These are phyloP conservation scores for Catajapyx aquilonaris DNA, from an alignment of 1,140 invertebrate genomes.

Conservation along the genomic window DNA sequence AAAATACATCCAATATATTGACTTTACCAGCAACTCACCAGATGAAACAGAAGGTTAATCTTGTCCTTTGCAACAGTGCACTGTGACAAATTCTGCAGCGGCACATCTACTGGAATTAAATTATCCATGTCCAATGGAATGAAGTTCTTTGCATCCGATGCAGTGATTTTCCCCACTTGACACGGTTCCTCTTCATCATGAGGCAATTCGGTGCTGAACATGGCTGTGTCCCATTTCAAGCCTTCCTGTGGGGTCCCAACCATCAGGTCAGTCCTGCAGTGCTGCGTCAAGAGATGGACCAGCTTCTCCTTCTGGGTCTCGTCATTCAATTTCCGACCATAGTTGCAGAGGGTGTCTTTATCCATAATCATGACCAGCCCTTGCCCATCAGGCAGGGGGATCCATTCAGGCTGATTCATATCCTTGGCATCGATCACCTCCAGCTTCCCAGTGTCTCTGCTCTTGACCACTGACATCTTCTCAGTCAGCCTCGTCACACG, in stretches of 20 bases:
- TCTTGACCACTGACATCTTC: constrained; percentile 81
- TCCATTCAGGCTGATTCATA: constrained; percentile 77
- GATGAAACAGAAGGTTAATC: constrained; percentile 94
- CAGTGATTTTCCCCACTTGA: too few species aligned
- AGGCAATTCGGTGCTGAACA: constrained; percentile 82
- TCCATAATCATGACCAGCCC: constrained; percentile 79
- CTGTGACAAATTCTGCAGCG: constrained; percentile 84
- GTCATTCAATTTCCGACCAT: constrained; percentile 88
- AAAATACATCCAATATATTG: constrained; percentile 3
- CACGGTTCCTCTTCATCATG: too few species aligned
- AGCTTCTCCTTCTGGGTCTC: constrained; percentile 66
- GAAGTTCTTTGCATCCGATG: too few species aligned
- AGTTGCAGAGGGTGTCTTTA: constrained; percentile 69
- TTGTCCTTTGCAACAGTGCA: constrained; percentile 95
- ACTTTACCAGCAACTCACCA: constrained; percentile 31
- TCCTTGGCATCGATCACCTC: constrained; percentile 68
- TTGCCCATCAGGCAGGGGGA: constrained; percentile 72
- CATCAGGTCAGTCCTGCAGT: constrained; percentile 66
- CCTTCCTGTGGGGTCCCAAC: constrained; percentile 81
- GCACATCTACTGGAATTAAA: constrained; percentile 86
- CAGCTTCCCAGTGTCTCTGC: constrained; percentile 88
- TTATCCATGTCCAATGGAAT: constrained; percentile 81
- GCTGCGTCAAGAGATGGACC: constrained; percentile 61
- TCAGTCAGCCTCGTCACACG: constrained; percentile 82
- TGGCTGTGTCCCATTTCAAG: constrained; percentile 97